phyloP scores from a whole-genome alignment of 2,888 invertebrate genomes.

The Carcina quercana region DNA sequence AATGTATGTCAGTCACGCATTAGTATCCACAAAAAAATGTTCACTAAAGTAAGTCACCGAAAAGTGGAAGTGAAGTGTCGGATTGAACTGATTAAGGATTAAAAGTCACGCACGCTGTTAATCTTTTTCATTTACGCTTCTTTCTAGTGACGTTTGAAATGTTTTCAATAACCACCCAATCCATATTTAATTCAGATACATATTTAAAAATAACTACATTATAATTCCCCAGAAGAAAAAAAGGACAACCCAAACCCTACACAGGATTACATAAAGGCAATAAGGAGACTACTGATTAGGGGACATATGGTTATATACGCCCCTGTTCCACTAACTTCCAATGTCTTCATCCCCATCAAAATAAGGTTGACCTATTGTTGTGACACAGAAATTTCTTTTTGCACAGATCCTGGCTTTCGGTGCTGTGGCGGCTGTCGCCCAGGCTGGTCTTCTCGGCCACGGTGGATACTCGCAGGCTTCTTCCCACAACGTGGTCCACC shows the following conservation, averaged over 20 bases:
- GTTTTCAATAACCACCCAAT: no score
- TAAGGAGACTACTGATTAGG: no score
- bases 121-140: no score
- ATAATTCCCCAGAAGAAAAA: no score
- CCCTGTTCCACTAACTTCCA: no score
- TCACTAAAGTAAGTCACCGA: conserved; percentile 53
- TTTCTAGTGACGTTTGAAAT: no score
- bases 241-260: no score
- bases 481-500: conserved; percentile 29
- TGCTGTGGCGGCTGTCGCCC: conserved; percentile 54
- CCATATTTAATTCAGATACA: no score
- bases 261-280: conserved; percentile 1
- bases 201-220: no score
- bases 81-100: no score
- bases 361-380: neutral
- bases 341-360: neutral
- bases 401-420: conserved; percentile 51
- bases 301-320: no score
- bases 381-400: conserved; percentile 12
- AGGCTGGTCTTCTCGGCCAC: conserved; percentile 61
- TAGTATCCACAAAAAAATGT: conserved; percentile 58
- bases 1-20: conserved; percentile 63
- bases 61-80: conserved; percentile 5
- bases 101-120: no score
- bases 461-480: conserved; percentile 31